Conservation (phyloP, 2,113 vertebrate genomes). For the Rynchops niger region DNA sequence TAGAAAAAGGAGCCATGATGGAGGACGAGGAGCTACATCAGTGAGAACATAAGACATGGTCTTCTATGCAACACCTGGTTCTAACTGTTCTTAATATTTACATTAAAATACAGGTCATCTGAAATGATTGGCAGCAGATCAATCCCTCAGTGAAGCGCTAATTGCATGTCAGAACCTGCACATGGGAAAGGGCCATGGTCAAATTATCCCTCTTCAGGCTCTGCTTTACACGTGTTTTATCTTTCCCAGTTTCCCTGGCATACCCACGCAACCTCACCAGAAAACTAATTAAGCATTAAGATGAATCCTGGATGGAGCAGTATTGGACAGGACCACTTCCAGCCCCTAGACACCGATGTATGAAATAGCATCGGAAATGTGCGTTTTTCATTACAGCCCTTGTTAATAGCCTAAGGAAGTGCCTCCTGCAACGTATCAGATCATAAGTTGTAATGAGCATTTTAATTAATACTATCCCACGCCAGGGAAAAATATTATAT, state of each 20-base stretch:
- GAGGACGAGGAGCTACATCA: background rate
- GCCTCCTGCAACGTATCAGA: background rate
- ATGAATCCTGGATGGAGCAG: background rate
- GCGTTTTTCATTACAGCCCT: background rate
- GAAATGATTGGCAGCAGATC: background rate
- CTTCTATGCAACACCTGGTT: background rate
- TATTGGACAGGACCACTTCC: background rate
- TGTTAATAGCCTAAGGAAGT: slow-evolving; percentile 5
- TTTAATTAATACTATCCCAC: slow-evolving; percentile 28
- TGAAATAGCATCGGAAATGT: background rate
- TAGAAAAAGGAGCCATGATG: accelerated
- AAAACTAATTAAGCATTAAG: background rate
- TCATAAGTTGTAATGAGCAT: background rate
- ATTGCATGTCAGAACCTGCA: background rate
- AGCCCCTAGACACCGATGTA: background rate
- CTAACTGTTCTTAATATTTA: background rate
- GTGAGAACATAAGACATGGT: accelerated
- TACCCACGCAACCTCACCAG: background rate
- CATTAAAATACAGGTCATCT: background rate
- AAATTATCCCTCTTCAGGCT: background rate
- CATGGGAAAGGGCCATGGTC: accelerated
- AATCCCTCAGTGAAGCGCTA: background rate
- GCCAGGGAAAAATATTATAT: background rate
- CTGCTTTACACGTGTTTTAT: background rate
- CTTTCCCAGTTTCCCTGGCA: background rate